Percentiles rank a stretch among this genome's conserved stretches.
Evolutionary conservation across 1,140 invertebrate species (phyloP).

Genomic region (Luehdorfia chinensis): DNA sequence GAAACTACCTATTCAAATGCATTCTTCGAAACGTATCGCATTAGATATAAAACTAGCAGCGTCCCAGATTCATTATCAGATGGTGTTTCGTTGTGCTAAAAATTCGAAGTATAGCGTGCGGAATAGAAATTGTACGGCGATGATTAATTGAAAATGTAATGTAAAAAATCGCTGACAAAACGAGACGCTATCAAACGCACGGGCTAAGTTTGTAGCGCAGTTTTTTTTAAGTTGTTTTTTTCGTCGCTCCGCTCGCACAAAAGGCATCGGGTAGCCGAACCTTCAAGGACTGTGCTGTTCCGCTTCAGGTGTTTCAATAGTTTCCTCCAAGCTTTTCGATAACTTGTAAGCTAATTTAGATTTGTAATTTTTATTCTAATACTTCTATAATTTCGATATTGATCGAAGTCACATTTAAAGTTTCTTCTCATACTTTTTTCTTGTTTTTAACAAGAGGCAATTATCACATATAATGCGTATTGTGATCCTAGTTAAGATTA

Average conservation of each 20-base stretch:
- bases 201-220: slow-evolving; percentile 33
- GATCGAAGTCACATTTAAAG: background rate
- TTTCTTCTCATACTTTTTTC: background rate
- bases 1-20: background rate
- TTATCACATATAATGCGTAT: background rate
- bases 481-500: slow-evolving; percentile 30
- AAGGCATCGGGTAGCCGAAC: slow-evolving; percentile 58
- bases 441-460: background rate
- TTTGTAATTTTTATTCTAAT: background rate
- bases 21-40: background rate
- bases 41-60: background rate
- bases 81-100: slow-evolving; percentile 32
- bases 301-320: slow-evolving; percentile 55
- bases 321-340: slow-evolving; percentile 21
- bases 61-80: slow-evolving; percentile 20
- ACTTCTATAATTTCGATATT: background rate
- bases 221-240: slow-evolving; percentile 45
- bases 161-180: slow-evolving; percentile 56
- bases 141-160: slow-evolving; percentile 41
- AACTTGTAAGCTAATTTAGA: slow-evolving; percentile 19
- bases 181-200: slow-evolving; percentile 42
- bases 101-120: slow-evolving; percentile 29
- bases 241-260: slow-evolving; percentile 40
- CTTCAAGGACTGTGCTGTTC: slow-evolving; percentile 56
- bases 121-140: slow-evolving; percentile 31